These are phyloP conservation scores for Hyphantria cunea DNA, from an alignment of 1,140 invertebrate species.

Conservation along the genomic window DNA sequence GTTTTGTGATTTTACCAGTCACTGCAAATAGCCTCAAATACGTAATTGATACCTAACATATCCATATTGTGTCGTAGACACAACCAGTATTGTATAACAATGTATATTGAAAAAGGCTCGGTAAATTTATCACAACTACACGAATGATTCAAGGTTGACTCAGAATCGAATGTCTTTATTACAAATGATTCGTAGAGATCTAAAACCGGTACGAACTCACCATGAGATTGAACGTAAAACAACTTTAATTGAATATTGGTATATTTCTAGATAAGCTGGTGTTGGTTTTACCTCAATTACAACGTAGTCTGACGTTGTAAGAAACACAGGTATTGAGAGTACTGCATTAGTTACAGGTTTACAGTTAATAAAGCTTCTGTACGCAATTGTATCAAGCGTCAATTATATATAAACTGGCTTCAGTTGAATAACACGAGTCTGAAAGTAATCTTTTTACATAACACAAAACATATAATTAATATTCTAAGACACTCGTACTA, in stretches of 20 bases:
- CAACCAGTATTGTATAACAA: slow-evolving; percentile 28
- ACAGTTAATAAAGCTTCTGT: slow-evolving; percentile 21
- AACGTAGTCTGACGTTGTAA: slow-evolving; percentile 1
- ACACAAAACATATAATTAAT: slow-evolving; percentile 53
- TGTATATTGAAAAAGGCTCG: slow-evolving; percentile 27
- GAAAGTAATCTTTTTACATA: slow-evolving; percentile 26
- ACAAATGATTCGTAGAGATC: slow-evolving; percentile 7
- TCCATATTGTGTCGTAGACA: slow-evolving; percentile 27
- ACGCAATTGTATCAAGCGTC: slow-evolving; percentile 6
- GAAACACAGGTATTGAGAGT: neutral
- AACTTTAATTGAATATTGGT: slow-evolving; percentile 11
- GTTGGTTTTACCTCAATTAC: slow-evolving; percentile 14
- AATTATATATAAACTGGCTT: slow-evolving; percentile 9
- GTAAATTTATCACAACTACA: slow-evolving; percentile 40
- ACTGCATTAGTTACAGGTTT: slow-evolving; percentile 15
- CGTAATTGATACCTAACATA: slow-evolving; percentile 28
- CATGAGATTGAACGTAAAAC: slow-evolving; percentile 26
- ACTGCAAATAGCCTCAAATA: slow-evolving; percentile 12
- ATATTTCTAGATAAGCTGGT: slow-evolving; percentile 12
- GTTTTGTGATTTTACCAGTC: slow-evolving; percentile 10
- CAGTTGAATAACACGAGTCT: slow-evolving; percentile 43
- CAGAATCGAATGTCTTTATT: slow-evolving; percentile 27
- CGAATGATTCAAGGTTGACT: slow-evolving; percentile 36
- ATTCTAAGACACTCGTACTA: slow-evolving; percentile 78
- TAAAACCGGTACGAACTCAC: slow-evolving; percentile 5